Percentiles rank a stretch among this genome's conserved stretches.
phyloP scores from a whole-genome alignment of 2,113 vertebrate genomes.

The Peromyscus maniculatus region DNA sequence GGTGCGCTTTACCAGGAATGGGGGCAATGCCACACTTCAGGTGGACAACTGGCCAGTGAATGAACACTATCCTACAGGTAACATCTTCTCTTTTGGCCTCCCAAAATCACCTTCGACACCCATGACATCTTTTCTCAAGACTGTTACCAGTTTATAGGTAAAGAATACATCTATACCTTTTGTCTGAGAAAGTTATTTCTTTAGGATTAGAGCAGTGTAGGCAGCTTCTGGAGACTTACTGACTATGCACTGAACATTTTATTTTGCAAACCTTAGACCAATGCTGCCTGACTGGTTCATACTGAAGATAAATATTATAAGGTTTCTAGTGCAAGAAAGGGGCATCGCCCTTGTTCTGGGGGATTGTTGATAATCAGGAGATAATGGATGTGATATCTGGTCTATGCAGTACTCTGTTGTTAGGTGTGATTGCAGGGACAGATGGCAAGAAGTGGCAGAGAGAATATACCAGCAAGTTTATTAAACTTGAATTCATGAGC shows the following conservation, averaged over 20 bases:
- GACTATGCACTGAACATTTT: constrained; percentile 60
- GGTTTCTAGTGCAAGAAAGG: neutral
- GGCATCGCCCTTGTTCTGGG: accelerated
- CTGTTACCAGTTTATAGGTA: neutral
- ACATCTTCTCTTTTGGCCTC: neutral
- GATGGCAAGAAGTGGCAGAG: neutral
- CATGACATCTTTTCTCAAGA: neutral
- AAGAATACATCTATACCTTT: constrained; percentile 14
- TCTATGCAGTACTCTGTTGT: neutral
- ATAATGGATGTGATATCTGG: neutral
- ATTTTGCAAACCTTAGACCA: neutral
- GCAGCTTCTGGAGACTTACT: constrained; percentile 75
- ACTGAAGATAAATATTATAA: neutral
- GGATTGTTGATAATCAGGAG: neutral
- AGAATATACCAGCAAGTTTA: neutral
- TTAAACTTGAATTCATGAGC: neutral
- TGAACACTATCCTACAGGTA: constrained; percentile 98
- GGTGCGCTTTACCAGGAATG: constrained; percentile 98
- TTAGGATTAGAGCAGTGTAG: neutral
- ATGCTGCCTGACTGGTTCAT: constrained; percentile 76
- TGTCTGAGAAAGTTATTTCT: neutral
- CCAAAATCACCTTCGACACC: neutral
- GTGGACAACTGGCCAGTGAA: constrained; percentile 99
- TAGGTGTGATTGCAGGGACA: neutral
- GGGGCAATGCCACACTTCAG: constrained; percentile 97